Evolutionary conservation across 2,113 vertebrate species (phyloP).

Genomic region (Etheostoma spectabile): DNA sequence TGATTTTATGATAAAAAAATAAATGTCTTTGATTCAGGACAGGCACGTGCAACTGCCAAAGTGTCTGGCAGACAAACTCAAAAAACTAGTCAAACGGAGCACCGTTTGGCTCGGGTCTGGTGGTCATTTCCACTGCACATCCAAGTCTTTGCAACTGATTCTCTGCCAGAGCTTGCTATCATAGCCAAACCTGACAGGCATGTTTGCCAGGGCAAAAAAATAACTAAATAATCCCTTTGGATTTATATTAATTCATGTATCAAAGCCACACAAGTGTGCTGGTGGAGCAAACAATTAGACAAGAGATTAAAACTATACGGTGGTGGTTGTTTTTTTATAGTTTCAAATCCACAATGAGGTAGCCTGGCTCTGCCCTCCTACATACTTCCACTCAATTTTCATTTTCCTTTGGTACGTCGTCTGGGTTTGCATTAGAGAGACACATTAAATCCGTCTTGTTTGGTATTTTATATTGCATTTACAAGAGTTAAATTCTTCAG

Average conservation of each 20-base stretch:
- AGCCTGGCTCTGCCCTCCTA: no score
- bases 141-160: neutral
- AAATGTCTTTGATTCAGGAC: neutral
- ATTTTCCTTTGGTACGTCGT: no score
- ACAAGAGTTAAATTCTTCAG: neutral
- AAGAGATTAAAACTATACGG: constrained; percentile 22
- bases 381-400: no score
- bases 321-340: no score
- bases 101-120: neutral
- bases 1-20: neutral
- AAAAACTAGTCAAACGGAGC: neutral
- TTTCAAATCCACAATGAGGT: no score
- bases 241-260: constrained; percentile 27
- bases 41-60: neutral
- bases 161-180: neutral
- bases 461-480: no score
- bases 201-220: constrained; percentile 2
- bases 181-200: constrained; percentile 18
- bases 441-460: neutral
- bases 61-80: neutral
- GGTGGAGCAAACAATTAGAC: neutral
- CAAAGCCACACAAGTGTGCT: constrained; percentile 3
- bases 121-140: neutral
- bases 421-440: neutral
- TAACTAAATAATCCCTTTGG: neutral